phyloP scores from a whole-genome alignment of 2,113 vertebrate genomes.

The Crotalus tigris region DNA sequence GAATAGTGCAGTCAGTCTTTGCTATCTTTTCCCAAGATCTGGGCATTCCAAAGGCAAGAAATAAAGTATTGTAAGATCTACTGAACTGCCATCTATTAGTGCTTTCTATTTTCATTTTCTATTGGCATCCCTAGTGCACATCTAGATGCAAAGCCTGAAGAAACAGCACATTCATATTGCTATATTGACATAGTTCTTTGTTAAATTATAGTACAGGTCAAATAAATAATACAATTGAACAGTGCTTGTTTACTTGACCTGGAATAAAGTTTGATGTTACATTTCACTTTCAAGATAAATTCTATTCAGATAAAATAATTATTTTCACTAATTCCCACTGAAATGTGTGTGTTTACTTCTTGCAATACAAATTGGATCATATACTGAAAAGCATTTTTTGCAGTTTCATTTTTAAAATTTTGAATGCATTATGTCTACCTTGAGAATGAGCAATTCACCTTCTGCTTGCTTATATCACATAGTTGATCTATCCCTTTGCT shows the following conservation, averaged over 20 bases:
- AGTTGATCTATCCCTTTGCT: not conserved
- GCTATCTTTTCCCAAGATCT: not conserved
- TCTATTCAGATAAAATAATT: not conserved
- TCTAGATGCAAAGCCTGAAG: not conserved
- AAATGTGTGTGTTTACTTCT: not conserved
- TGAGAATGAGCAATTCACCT: not conserved
- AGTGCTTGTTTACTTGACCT: not conserved
- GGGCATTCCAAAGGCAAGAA: not conserved
- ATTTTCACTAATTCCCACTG: not conserved
- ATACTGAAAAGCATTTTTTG: not conserved
- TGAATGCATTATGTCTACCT: not conserved
- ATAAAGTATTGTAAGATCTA: not conserved
- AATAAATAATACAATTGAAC: not conserved
- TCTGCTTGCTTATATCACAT: not conserved
- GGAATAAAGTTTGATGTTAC: not conserved
- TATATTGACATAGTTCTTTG: not conserved
- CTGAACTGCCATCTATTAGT: not conserved
- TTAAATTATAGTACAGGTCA: not conserved
- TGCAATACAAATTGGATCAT: not conserved
- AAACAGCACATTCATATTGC: not conserved
- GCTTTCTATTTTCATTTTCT: not conserved
- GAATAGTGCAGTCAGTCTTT: not conserved
- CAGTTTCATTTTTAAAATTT: not conserved
- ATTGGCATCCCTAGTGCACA: not conserved
- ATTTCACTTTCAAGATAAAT: not conserved